These are phyloP conservation scores for Diarsia rubi DNA, from an alignment of 2,888 invertebrate species.

Conservation along the genomic window DNA sequence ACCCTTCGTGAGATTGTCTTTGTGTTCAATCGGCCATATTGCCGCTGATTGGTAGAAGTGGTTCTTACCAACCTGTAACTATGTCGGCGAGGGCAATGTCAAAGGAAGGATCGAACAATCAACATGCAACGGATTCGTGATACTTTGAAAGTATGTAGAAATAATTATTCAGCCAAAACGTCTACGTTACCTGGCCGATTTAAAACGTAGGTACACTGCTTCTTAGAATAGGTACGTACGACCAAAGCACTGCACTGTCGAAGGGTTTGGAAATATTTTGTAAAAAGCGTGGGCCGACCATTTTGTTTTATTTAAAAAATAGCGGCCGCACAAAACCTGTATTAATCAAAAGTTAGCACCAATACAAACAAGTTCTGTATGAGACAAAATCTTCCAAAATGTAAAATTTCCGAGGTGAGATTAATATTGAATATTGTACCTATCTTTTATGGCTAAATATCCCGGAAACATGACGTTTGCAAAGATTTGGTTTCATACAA, in stretches of 20 bases:
- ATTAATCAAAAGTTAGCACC: too few species aligned
- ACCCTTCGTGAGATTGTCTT: slow-evolving; percentile 78
- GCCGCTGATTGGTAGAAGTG: slow-evolving; percentile 79
- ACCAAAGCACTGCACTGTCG: neutral
- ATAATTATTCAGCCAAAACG: slow-evolving; percentile 10
- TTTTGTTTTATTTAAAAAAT: too few species aligned
- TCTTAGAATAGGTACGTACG: neutral
- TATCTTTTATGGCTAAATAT: too few species aligned
- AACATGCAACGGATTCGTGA: slow-evolving; percentile 45
- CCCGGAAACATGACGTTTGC: too few species aligned
- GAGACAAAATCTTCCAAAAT: too few species aligned
- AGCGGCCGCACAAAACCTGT: too few species aligned
- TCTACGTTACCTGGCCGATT: neutral
- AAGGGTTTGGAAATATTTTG: too few species aligned
- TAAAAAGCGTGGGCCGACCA: too few species aligned
- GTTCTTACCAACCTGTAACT: slow-evolving; percentile 64
- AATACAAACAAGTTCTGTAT: too few species aligned
- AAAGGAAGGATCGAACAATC: slow-evolving; percentile 53
- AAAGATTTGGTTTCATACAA: too few species aligned
- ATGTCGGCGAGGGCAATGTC: slow-evolving; percentile 61
- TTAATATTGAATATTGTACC: too few species aligned
- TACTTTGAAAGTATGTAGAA: neutral
- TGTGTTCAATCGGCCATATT: slow-evolving; percentile 77
- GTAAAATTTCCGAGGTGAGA: too few species aligned
- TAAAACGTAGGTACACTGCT: neutral